phyloP scores from a whole-genome alignment of 1,140 invertebrate species.

The Bacillus rossius region DNA sequence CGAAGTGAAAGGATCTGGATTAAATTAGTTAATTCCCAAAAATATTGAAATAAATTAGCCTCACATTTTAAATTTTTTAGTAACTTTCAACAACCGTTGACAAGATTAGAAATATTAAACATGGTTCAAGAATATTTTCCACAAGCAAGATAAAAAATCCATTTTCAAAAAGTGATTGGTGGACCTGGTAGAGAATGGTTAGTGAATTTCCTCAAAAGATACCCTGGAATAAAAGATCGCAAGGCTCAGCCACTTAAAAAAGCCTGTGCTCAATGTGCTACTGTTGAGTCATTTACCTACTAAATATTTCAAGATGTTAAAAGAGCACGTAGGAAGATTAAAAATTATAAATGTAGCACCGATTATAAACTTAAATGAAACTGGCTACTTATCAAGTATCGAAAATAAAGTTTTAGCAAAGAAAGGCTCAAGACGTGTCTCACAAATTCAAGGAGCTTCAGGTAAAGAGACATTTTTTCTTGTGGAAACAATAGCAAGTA shows the following conservation, averaged over 20 bases:
- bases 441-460: constrained; percentile 4
- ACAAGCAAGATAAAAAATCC: background rate
- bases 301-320: background rate
- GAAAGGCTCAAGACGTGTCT: constrained; percentile 4
- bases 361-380: constrained; percentile 8
- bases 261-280: constrained; percentile 7
- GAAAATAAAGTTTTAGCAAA: background rate
- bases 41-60: no score
- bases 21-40: background rate
- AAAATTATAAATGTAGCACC: background rate
- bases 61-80: no score
- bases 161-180: background rate
- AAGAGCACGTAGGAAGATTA: background rate
- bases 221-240: no score
- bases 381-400: background rate
- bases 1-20: constrained; percentile 1
- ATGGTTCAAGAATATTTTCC: constrained; percentile 6
- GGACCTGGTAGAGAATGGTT: constrained; percentile 7
- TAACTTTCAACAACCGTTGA: no score
- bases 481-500: background rate
- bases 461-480: constrained; percentile 7
- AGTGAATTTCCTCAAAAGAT: constrained; percentile 4
- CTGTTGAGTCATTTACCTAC: background rate
- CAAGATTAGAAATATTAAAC: constrained; percentile 3
- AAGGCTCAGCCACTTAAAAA: constrained; percentile 3